Base-by-base conservation (phyloP, 1,140 invertebrate genomes). In the Hyposmocoma kahamanoa region DNA sequence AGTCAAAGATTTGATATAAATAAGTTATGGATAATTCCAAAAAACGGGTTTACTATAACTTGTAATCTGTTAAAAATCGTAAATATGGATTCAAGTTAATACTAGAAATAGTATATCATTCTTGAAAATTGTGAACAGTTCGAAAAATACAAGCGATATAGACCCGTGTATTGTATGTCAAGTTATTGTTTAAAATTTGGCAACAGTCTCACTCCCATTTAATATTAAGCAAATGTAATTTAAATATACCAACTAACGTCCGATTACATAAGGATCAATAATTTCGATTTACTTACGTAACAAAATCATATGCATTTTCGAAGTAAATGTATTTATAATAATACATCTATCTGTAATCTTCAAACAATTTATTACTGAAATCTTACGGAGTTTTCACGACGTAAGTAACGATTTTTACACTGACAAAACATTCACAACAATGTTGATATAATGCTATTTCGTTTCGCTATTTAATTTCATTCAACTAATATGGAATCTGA, bases 181-280 rank as follows among this genome's bases (percentile, higher is more conserved):
- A 41, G 32, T 41, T 50, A 52, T 51, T 44, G 44, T 41, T 55
- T 53, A 62, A 57, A 62, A 67, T 67, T 67, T 67, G 63, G 63
- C 63, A 67, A 60, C 59, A 59, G 47, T 59, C 39, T 56, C 52
- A 50, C 47, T 66, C 47, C 43, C 42, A 17, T 36, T 36, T 36
- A 36, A 6, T 6, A 6, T 26, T 26, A 26, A 26, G 24, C 24
- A 11, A 26, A 26, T 26, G 11, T 26, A 26, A 26, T 17, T 36
- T 34, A 34, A n/a, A 17, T 36, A 36, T 36, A 2, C 24, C 15
- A 36, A 34, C 30, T 9, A 34, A 34, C 30, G 30, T 6, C 15
- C 13, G 4, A n/a, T 34, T 9, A 34, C 30, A 34, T 34, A 3
- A 9, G 4, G 6, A 34, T 4, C 3, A 34, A 34, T n/a, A 50